Evolutionary conservation across 1,140 invertebrate genomes (phyloP).

Genomic region (Drosophila ohnishii): DNA sequence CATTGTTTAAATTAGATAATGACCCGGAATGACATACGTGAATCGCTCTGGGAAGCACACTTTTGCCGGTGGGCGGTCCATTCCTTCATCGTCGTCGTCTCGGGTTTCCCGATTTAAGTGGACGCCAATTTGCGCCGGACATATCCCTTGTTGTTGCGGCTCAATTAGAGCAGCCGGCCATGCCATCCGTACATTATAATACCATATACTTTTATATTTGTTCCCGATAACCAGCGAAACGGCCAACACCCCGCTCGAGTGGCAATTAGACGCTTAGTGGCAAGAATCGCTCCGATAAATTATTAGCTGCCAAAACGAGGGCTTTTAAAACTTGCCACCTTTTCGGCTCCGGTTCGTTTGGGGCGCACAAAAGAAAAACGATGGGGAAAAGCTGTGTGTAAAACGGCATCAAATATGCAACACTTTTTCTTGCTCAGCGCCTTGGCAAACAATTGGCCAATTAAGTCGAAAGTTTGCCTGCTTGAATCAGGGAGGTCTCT

Average conservation of each 20-base stretch:
- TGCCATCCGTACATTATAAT: constrained; percentile 20
- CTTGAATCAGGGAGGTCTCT: constrained; percentile 11
- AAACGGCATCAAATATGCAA: constrained; percentile 66
- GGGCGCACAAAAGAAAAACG: neutral
- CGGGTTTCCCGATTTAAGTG: constrained; percentile 58
- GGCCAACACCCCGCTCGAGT: constrained; percentile 13
- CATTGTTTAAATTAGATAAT: constrained; percentile 37
- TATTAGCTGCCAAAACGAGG: constrained; percentile 44
- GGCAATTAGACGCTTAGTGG: constrained; percentile 39
- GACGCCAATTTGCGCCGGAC: constrained; percentile 51
- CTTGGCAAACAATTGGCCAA: constrained; percentile 77
- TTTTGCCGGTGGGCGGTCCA: neutral
- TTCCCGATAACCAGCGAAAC: constrained; percentile 16
- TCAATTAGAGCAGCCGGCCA: constrained; percentile 41
- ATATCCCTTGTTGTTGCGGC: constrained; percentile 35
- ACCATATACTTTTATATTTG: constrained; percentile 17
- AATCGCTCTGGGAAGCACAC: neutral
- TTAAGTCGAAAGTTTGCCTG: constrained; percentile 72
- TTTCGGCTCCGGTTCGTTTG: constrained; percentile 5
- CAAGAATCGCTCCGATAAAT: constrained; percentile 43
- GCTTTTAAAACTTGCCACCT: constrained; percentile 41
- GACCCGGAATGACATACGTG: constrained; percentile 27
- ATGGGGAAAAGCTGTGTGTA: constrained; percentile 15
- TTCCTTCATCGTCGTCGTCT: neutral
- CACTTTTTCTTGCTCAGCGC: constrained; percentile 65